Conservation (phyloP, 2,888 invertebrate genomes). For the Pammene fasciana region DNA sequence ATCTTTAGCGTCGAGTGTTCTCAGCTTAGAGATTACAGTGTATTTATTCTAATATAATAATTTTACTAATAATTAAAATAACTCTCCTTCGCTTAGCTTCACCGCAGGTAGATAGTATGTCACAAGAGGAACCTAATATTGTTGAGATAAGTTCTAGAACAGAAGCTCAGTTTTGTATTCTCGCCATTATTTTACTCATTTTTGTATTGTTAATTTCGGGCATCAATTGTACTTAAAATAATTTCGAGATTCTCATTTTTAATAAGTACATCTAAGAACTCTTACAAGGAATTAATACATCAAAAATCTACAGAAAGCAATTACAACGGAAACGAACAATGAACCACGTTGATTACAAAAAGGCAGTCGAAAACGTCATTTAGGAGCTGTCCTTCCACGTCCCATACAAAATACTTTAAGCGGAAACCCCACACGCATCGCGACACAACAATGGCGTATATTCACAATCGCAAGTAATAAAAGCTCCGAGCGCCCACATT, state of each 20-base stretch:
- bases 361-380: slow-evolving; percentile 72
- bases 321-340: slow-evolving; percentile 44
- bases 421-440: slow-evolving; percentile 80
- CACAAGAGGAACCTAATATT: too few relatives aligned
- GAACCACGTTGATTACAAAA: slow-evolving; percentile 52
- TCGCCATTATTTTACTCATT: too few relatives aligned
- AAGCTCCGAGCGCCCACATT: slow-evolving; percentile 78
- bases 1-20: too few relatives aligned
- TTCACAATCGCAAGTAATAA: slow-evolving; percentile 80
- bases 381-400: slow-evolving; percentile 60
- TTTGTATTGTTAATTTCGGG: too few relatives aligned
- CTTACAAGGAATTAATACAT: slow-evolving; percentile 18
- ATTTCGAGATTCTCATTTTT: background rate
- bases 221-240: too few relatives aligned
- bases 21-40: too few relatives aligned
- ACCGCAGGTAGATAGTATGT: too few relatives aligned
- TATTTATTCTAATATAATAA: too few relatives aligned
- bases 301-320: slow-evolving; percentile 27
- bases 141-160: too few relatives aligned
- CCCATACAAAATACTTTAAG: slow-evolving; percentile 80
- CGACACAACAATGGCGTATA: slow-evolving; percentile 75
- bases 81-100: too few relatives aligned
- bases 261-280: background rate
- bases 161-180: too few relatives aligned
- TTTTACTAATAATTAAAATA: too few relatives aligned